Evolutionary conservation across 2,888 invertebrate genomes (phyloP), one percentile per base, ranked within the genome.

Genomic region (Melieria picta): DNA sequence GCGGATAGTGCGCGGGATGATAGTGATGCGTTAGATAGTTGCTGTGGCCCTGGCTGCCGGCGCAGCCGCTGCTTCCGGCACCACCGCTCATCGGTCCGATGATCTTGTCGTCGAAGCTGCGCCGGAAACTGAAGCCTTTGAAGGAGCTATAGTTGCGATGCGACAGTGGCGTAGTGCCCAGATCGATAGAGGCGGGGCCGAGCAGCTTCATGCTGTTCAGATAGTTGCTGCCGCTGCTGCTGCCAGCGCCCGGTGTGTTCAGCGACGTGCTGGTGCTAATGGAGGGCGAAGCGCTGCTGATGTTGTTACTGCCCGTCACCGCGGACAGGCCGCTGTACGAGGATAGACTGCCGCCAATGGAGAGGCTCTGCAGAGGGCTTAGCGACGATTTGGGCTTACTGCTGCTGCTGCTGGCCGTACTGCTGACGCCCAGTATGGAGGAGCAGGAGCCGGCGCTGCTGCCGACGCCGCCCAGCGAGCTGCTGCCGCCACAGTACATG

Each of bases 51-150:
- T 45, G 43, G 4, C 60, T 45, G 13, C 47, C 16, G 43, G 57
- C 66, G 10, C 58, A 80, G 52, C 69, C 13, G 66, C 30, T 7
- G 72, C 65, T 61, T 72, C 69, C 45, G 66, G 76, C 58, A 73
- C 72, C 72, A 45, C 60, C 60, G 52, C 76, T 71, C 52, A 73
- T 74, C 4, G 73, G 72, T 13, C 78, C 80, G 50, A 85, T 84
- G 72, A 86, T 84, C 77, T 85, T 85, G 69, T 85, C 85, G 69
- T 85, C 86, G 70, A 86, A 85, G 74, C 85, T 85, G 62, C 86
- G 82, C 7, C 85, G 83, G 75, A 85, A 86, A 68, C 83, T 83
- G 72, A 84, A 84, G 50, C 86, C 86, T 70, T 85, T 80, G 56
- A 84, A 80, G 70, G 80, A 81, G 69, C 83, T 83, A 73, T 84